Evolutionary conservation across 30 jellyfish, hydroid and myxozoan species (phyloP).

Genomic region (Hydra vulgaris): DNA sequence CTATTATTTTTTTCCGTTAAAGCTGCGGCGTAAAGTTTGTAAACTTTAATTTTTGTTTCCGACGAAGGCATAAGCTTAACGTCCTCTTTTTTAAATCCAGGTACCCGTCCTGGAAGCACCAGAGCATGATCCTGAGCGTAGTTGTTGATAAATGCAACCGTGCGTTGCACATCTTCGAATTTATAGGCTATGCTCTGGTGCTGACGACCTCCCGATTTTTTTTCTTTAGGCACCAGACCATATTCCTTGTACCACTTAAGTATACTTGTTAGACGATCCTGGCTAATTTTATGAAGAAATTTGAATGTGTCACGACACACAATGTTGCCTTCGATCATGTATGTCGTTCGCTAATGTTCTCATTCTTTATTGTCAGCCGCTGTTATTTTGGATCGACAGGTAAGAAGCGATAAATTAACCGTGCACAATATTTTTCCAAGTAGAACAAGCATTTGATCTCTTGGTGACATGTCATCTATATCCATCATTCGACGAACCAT

Average conservation of each 20-base stretch:
- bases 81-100: slow-evolving; percentile 11
- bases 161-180: neutral
- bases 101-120: slow-evolving; percentile 14
- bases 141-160: neutral
- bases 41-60: slow-evolving; percentile 5
- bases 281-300: neutral
- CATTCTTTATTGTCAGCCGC: neutral
- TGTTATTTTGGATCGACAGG: neutral
- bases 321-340: neutral
- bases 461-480: neutral
- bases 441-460: neutral
- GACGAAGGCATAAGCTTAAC: slow-evolving; percentile 6
- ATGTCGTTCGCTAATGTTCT: neutral
- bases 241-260: neutral
- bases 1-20: neutral
- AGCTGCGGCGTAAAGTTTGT: neutral
- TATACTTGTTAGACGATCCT: neutral
- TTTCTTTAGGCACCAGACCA: neutral
- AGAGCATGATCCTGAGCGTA: slow-evolving; percentile 1
- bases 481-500: neutral
- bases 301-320: neutral
- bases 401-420: neutral
- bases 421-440: neutral
- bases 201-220: neutral
- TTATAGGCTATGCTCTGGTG: neutral